Evolutionary conservation across 1,140 invertebrate species (phyloP), one percentile per base, ranked within the genome.

Genomic region (Palaemon carinicauda): DNA sequence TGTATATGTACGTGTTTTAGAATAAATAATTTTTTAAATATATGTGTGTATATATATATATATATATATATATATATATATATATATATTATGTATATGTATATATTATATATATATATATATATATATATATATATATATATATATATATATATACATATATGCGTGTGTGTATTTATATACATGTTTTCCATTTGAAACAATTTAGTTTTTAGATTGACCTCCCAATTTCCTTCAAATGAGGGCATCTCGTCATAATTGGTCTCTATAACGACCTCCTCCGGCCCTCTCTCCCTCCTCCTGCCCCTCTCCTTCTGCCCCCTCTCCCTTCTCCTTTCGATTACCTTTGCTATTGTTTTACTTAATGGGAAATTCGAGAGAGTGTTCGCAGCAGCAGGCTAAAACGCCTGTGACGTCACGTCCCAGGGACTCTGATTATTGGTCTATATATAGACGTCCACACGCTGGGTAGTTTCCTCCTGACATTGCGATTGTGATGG

Each of bases 71-170:
- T 60, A 12, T 60, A 12, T 60, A 12, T 60, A 12, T 60, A 12
- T 60, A 12, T 65, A 10, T 65, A 7, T 65, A 4, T 65, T 65
- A 10, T 65, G 17, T 65, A 65, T 65, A 65, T 65, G 17, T 65
- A 65, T 65, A 65, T 65, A 65, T 65, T n/a, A 27, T 65, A 65
- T 65, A 65, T 65, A 65, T 65, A 65, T 65, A 65, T 65, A 65
- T 65, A 10, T 65, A 65, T 65, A 65, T 65, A 65, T 65, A 65
- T 65, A 65, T 65, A 65, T 65, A 65, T 65, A 65, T 65, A 65
- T 65, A 65, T 65, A n/a, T 65, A 65, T 65, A 65, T 65, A 65
- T 65, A 65, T 65, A 65, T 65, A 65, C n/a, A n/a, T n/a, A n/a
- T n/a, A 4, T 4, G 2, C 0, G 56, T 65, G 56, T 60, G 56